These are phyloP conservation scores for Meiosimyza decipiens DNA, from an alignment of 2,888 invertebrate species.

Conservation along the genomic window DNA sequence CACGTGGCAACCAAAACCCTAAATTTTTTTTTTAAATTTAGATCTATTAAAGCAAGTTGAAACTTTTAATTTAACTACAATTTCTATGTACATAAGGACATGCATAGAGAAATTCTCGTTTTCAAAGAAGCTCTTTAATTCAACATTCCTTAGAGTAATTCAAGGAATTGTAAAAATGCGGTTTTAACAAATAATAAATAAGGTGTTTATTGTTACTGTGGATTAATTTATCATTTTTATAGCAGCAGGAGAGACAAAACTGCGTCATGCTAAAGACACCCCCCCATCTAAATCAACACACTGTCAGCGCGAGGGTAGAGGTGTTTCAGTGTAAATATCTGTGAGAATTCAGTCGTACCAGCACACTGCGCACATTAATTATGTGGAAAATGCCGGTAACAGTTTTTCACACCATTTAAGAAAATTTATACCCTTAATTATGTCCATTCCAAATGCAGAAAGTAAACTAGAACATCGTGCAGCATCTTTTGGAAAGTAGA, in stretches of 20 bases:
- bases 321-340: too few relatives aligned
- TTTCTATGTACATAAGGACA: too few relatives aligned
- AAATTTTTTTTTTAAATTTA: too few relatives aligned
- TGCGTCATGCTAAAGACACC: neutral
- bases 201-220: conserved; percentile 38
- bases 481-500: neutral
- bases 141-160: too few relatives aligned
- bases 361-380: conserved; percentile 35
- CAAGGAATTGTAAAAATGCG: neutral
- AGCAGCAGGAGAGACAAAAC: neutral
- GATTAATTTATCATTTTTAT: conserved; percentile 37
- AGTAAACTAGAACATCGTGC: neutral
- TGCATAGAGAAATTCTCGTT: too few relatives aligned
- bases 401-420: conserved; percentile 40
- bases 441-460: conserved; percentile 28
- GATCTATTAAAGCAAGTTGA: too few relatives aligned
- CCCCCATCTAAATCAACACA: neutral
- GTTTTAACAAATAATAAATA: conserved; percentile 31
- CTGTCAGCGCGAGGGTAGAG: neutral
- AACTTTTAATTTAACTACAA: too few relatives aligned
- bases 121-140: too few relatives aligned
- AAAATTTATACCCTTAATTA: conserved; percentile 40
- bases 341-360: neutral
- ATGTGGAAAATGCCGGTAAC: conserved; percentile 38
- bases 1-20: too few relatives aligned